Evolutionary conservation across 2,797 vertebrate genomes (phyloP).

Genomic region (Sebastes kiyomatsui): DNA sequence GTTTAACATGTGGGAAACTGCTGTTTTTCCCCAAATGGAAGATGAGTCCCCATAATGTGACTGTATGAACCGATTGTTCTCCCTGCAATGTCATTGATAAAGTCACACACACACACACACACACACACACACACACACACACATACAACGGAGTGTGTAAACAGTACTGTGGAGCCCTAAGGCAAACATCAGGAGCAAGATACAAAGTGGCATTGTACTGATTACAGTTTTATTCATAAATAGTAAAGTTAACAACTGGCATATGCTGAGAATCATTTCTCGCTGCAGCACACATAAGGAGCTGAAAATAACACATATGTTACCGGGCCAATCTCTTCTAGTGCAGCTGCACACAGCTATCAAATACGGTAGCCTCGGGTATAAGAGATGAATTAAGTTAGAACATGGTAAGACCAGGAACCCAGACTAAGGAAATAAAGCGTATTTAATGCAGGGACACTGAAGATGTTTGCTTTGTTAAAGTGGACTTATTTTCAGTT

Average conservation of each 20-base stretch:
- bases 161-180: not conserved
- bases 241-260: not conserved
- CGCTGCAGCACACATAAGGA: not conserved
- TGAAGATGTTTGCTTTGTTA: not conserved
- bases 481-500: not conserved
- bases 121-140: not conserved
- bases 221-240: constrained; percentile 33
- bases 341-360: not conserved
- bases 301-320: not conserved
- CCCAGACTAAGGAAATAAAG: not conserved
- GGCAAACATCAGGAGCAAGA: constrained; percentile 7
- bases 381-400: not conserved
- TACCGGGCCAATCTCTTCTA: not conserved
- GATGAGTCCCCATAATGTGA: not conserved
- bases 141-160: not conserved
- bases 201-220: constrained; percentile 12
- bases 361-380: not conserved
- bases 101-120: not conserved
- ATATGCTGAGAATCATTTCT: constrained; percentile 9
- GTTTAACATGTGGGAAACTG: not conserved
- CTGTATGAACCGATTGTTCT: not conserved
- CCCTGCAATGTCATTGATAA: not conserved
- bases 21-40: not conserved
- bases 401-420: not conserved
- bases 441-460: not conserved